Conservation (phyloP, 2,797 vertebrate species). For the Parauchenoglanis punctatus region DNA sequence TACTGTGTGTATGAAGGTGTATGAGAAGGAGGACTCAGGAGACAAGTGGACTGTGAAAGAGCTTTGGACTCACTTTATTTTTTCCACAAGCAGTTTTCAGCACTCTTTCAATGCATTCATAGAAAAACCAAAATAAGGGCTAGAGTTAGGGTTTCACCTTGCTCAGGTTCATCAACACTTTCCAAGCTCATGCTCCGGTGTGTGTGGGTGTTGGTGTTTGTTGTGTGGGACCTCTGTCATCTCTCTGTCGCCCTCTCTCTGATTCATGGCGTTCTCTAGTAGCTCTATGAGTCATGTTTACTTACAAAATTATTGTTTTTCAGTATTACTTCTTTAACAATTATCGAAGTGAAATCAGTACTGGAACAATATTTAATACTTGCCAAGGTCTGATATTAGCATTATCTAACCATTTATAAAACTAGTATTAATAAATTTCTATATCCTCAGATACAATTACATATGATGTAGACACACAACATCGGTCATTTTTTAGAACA, state of each 20-base stretch:
- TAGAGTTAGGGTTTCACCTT: not conserved
- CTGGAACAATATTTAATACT: not conserved
- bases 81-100: not conserved
- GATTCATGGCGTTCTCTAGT: not conserved
- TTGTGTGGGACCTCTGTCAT: not conserved
- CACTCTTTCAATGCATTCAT: not conserved
- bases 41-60: not conserved
- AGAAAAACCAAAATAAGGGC: not conserved
- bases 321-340: not conserved
- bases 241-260: not conserved
- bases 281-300: not conserved
- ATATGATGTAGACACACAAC: not conserved
- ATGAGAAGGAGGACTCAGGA: not conserved
- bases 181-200: not conserved
- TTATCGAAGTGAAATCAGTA: not conserved
- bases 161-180: not conserved
- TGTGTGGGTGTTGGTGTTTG: not conserved
- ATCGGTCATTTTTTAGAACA: not conserved
- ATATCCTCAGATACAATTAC: not conserved
- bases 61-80: not conserved
- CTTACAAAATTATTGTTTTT: not conserved
- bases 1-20: not conserved
- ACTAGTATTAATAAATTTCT: not conserved
- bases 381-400: not conserved
- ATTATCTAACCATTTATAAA: not conserved